A percentile compares a stretch with the other conserved stretches of the same genome.
phyloP scores from a whole-genome alignment of 1,140 invertebrate species.

The Hylyphantes graminicola region DNA sequence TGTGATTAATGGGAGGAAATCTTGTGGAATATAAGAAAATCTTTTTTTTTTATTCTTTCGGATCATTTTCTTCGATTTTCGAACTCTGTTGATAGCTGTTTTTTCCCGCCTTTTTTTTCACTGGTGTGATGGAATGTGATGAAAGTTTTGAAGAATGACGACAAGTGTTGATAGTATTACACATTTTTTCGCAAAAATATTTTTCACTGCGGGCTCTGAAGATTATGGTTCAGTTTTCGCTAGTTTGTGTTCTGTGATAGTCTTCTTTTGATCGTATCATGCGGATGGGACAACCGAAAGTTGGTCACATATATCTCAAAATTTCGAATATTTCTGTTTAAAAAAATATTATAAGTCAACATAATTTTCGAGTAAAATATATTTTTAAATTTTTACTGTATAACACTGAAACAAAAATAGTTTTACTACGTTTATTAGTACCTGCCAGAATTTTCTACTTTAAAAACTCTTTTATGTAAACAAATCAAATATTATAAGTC shows the following conservation, averaged over 20 bases:
- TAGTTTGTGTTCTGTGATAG: not conserved
- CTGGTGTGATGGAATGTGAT: slow-evolving; percentile 15
- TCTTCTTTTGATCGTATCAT: not conserved
- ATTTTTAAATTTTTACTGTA: too few relatives aligned
- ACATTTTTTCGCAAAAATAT: not conserved
- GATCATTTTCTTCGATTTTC: slow-evolving; percentile 56
- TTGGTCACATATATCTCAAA: too few relatives aligned
- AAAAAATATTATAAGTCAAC: too few relatives aligned
- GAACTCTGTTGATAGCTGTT: slow-evolving; percentile 55
- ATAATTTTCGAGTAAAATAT: too few relatives aligned
- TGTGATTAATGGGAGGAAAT: slow-evolving; percentile 56
- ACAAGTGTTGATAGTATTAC: slow-evolving; percentile 50
- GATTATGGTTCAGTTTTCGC: slow-evolving; percentile 8
- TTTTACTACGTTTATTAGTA: too few relatives aligned
- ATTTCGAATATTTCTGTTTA: too few relatives aligned
- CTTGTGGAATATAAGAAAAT: slow-evolving; percentile 53
- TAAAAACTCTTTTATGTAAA: too few relatives aligned
- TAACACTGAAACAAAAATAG: too few relatives aligned
- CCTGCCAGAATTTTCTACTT: too few relatives aligned
- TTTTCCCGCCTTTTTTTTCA: not conserved
- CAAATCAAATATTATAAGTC: too few relatives aligned
- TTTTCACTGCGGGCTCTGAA: slow-evolving; percentile 6
- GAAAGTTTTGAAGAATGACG: slow-evolving; percentile 52
- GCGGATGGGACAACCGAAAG: too few relatives aligned
- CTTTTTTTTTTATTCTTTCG: slow-evolving; percentile 14